These are phyloP conservation scores for Tachuris rubrigastra DNA, from an alignment of 2,113 vertebrate genomes.

Conservation along the genomic window DNA sequence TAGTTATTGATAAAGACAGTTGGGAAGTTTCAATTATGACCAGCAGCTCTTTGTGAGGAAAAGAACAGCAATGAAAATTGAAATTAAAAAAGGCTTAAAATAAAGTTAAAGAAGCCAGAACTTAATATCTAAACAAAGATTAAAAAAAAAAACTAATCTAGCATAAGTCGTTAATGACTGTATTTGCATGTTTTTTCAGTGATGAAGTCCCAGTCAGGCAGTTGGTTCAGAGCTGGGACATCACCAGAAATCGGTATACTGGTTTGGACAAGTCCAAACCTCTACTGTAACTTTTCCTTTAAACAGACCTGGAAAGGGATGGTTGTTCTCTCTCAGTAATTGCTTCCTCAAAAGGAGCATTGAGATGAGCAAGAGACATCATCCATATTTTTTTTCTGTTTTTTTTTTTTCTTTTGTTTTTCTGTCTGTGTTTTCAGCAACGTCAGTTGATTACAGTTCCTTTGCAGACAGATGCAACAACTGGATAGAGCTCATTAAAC, in stretches of 20 bases:
- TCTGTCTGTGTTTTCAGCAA: constrained; percentile 91
- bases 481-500: constrained; percentile 99
- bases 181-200: constrained; percentile 60
- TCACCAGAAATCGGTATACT: constrained; percentile 34
- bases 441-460: constrained; percentile 99
- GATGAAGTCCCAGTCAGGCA: constrained; percentile 42
- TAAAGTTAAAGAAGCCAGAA: background rate
- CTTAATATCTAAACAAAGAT: background rate
- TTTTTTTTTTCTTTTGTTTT: constrained; percentile 79
- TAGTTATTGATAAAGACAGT: background rate
- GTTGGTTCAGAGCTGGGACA: constrained; percentile 25
- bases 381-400: constrained; percentile 82
- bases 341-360: constrained; percentile 78
- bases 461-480: constrained; percentile 99
- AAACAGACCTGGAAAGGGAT: constrained; percentile 54
- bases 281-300: constrained; percentile 24
- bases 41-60: background rate
- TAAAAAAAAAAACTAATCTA: background rate
- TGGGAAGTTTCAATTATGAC: background rate
- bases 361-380: constrained; percentile 78
- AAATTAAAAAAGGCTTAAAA: constrained; percentile 26
- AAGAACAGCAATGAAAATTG: background rate
- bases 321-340: constrained; percentile 77
- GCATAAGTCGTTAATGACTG: background rate
- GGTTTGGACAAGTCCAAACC: constrained; percentile 56